These are phyloP conservation scores for Stigmatopora argus DNA, from an alignment of 2,113 vertebrate species.

Conservation along the genomic window DNA sequence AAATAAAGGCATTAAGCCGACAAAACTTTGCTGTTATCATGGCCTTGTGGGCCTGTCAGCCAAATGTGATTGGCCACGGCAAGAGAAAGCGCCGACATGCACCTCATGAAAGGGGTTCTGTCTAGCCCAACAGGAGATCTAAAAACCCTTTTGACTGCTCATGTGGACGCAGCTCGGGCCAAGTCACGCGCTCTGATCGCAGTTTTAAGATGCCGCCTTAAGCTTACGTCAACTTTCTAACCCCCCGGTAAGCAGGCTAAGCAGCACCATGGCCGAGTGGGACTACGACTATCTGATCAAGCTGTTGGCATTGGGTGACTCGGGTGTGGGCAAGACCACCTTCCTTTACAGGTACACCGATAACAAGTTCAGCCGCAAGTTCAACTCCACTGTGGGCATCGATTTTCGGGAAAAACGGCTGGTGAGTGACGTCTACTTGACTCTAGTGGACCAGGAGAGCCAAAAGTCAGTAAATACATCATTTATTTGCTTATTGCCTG, in stretches of 20 bases:
- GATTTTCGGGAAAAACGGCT: slow-evolving; percentile 96
- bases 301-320: slow-evolving; percentile 91
- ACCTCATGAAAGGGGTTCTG: slow-evolving; percentile 45
- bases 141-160: slow-evolving; percentile 57
- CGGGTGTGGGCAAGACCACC: slow-evolving; percentile 90
- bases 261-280: slow-evolving; percentile 84
- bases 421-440: slow-evolving; percentile 69
- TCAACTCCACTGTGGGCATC: slow-evolving; percentile 93
- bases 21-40: not conserved
- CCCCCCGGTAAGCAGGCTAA: slow-evolving; percentile 60
- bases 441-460: not conserved
- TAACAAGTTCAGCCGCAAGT: slow-evolving; percentile 89
- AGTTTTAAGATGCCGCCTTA: slow-evolving; percentile 32
- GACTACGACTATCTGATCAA: slow-evolving; percentile 97
- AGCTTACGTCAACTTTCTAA: slow-evolving; percentile 20
- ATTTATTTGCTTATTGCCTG: too few species aligned
- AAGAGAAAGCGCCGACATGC: not conserved
- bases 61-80: slow-evolving; percentile 22
- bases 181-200: slow-evolving; percentile 64
- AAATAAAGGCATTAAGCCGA: not conserved
- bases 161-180: slow-evolving; percentile 61
- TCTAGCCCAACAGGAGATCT: slow-evolving; percentile 30
- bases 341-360: slow-evolving; percentile 93
- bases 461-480: too few species aligned
- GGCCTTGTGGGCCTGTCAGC: not conserved